Base-by-base conservation (phyloP, 2,888 invertebrate genomes). In the Lepetodrilus schrolli region DNA sequence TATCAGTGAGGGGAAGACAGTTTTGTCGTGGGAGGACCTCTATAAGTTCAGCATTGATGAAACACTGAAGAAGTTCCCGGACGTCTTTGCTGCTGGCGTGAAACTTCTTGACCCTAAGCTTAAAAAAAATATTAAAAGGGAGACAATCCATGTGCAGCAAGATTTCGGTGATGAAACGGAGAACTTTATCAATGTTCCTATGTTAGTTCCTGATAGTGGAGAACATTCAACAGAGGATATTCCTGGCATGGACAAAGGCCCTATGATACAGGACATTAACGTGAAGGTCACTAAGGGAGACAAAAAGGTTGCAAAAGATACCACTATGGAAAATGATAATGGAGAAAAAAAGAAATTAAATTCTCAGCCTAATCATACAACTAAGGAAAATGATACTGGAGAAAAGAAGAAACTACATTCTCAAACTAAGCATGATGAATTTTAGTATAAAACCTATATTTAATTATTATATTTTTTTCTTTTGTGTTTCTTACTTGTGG, bases 11-110 rank as follows among this genome's bases (percentile, higher is more conserved):
- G 10, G 17, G 7, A 4, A 43, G 17, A 43, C 43, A 10, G 10
- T 23, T 30, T 34, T 58, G 17, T 30, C 58, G 5, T 58, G 58
- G 58, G 30, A 23, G 17, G 26, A 58, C 26, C 21, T 58, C 10
- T 58, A 58, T 17, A 30, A 23, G 26, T 58, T 58, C 34, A 34
- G 34, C 30, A 58, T 58, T 58, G 58, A 65, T 26, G 47, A 26
- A 1, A 65, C 72, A 43, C 38, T 72, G 2, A 38, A n/a, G 10
- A 58, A 65, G 38, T 72, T 36, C 26, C 50, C 48, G 5, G 49
- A 70, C n/a, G 49, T 70, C 21, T 50, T 70, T 3, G 70, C 50
- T n/a, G 30, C 26, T n/a, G 58, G 58, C n/a, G 58, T 58, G 26
- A 58, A 58, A 13, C 58, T 58, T 34, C 58, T 17, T 4, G 17